Percentiles rank a stretch among this genome's conserved stretches.
Evolutionary conservation across 2,888 invertebrate species (phyloP).

Genomic region (Brachyopa scutellaris): DNA sequence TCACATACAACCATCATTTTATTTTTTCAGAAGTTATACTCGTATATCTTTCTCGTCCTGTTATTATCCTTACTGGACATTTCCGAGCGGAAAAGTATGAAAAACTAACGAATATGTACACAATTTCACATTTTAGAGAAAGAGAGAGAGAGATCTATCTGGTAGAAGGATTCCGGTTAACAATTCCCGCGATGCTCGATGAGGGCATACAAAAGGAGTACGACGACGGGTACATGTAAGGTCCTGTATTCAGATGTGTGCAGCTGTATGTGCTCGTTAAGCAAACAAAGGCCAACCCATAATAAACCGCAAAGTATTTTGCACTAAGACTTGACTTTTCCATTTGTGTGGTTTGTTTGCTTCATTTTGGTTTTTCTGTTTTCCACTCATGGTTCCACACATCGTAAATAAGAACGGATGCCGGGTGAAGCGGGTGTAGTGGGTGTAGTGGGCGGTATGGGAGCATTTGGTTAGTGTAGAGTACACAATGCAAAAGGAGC

Average conservation of each 20-base stretch:
- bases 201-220: slow-evolving; percentile 9
- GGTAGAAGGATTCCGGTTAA: slow-evolving; percentile 20
- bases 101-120: slow-evolving; percentile 54
- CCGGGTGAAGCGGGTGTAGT: neutral
- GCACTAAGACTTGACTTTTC: slow-evolving; percentile 71
- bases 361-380: slow-evolving; percentile 53
- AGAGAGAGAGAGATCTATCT: slow-evolving; percentile 62
- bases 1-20: slow-evolving; percentile 9
- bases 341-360: slow-evolving; percentile 68
- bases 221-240: too few species aligned
- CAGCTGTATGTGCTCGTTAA: slow-evolving; percentile 28
- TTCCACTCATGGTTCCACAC: slow-evolving; percentile 45
- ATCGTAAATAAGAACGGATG: slow-evolving; percentile 62
- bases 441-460: neutral
- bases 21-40: slow-evolving; percentile 12
- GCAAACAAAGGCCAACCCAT: slow-evolving; percentile 65
- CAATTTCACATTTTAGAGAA: slow-evolving; percentile 40
- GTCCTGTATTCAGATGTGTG: neutral
- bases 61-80: slow-evolving; percentile 19
- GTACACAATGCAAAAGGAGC: slow-evolving; percentile 33
- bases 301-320: slow-evolving; percentile 72
- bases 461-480: slow-evolving; percentile 4
- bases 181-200: slow-evolving; percentile 46
- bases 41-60: slow-evolving; percentile 11
- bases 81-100: slow-evolving; percentile 33